Evolutionary conservation across 1,140 invertebrate species (phyloP).

Genomic region (Atta texana): DNA sequence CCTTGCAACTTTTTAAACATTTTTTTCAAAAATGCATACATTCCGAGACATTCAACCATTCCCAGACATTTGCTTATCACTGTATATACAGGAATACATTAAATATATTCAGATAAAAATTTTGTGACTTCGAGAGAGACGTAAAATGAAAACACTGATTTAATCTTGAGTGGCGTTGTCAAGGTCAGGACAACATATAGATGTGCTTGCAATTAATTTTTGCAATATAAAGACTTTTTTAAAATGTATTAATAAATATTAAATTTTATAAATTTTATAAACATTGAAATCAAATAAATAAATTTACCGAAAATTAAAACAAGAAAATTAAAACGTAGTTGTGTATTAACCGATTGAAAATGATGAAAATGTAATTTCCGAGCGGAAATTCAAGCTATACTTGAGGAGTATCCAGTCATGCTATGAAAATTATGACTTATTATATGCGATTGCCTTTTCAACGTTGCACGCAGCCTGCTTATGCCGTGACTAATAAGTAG

Average conservation of each 20-base stretch:
- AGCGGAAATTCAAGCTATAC: slow-evolving; percentile 5
- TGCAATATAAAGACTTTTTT: no score
- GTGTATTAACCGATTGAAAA: slow-evolving; percentile 63
- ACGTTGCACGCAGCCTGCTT: slow-evolving; percentile 71
- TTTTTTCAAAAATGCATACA: no score
- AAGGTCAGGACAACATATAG: no score
- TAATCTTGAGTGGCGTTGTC: no score
- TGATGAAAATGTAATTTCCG: slow-evolving; percentile 62
- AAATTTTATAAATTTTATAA: not conserved
- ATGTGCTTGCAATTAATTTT: no score
- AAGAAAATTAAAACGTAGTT: slow-evolving; percentile 12
- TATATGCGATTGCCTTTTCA: slow-evolving; percentile 80
- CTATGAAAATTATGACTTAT: slow-evolving; percentile 83
- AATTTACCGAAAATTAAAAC: not conserved
- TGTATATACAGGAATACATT: no score
- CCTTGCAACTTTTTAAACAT: no score
- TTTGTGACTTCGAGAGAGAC: no score
- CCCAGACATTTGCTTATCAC: no score
- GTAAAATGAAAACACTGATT: no score
- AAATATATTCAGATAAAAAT: no score
- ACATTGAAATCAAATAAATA: slow-evolving; percentile 11
- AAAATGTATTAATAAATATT: not conserved
- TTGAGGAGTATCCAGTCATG: slow-evolving; percentile 78
- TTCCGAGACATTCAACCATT: no score
- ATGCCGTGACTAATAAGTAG: slow-evolving; percentile 80